phyloP scores from a whole-genome alignment of 2,797 vertebrate genomes.

The Bradypodion pumilum region DNA sequence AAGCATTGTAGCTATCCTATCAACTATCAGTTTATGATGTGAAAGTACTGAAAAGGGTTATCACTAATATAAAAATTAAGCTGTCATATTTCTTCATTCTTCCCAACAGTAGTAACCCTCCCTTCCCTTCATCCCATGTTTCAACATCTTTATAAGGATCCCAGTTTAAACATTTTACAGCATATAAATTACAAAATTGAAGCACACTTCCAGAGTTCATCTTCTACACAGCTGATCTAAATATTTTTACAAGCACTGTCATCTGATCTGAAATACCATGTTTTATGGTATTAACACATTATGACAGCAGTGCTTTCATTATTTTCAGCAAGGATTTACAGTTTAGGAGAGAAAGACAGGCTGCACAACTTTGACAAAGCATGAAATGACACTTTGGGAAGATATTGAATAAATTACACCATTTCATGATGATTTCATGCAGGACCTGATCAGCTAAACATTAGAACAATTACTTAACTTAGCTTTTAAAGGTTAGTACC shows the following conservation, averaged over 20 bases:
- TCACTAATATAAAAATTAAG: background rate
- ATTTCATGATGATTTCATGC: constrained; percentile 34
- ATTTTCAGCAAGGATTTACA: constrained; percentile 46
- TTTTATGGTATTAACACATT: constrained; percentile 50
- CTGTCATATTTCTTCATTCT: background rate
- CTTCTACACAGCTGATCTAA: constrained; percentile 48
- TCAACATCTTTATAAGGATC: background rate
- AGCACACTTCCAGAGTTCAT: constrained; percentile 38
- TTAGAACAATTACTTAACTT: constrained; percentile 51
- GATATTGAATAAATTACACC: constrained; percentile 61
- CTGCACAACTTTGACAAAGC: constrained; percentile 55
- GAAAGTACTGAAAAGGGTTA: background rate
- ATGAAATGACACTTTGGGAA: constrained; percentile 54
- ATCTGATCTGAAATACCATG: constrained; percentile 53
- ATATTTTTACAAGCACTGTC: constrained; percentile 62
- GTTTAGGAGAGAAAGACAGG: constrained; percentile 59
- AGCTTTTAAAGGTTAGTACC: constrained; percentile 43
- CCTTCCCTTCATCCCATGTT: background rate
- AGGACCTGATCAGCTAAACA: constrained; percentile 27
- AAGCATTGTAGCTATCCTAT: background rate
- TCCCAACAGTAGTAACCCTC: background rate
- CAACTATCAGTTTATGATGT: background rate
- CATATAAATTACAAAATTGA: constrained; percentile 45
- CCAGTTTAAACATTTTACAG: constrained; percentile 7
- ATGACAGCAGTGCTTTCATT: constrained; percentile 62